Percentiles rank a stretch among this genome's conserved stretches.
Evolutionary conservation across 2,797 vertebrate species (phyloP).

Genomic region (Sebastes taczanowskii): DNA sequence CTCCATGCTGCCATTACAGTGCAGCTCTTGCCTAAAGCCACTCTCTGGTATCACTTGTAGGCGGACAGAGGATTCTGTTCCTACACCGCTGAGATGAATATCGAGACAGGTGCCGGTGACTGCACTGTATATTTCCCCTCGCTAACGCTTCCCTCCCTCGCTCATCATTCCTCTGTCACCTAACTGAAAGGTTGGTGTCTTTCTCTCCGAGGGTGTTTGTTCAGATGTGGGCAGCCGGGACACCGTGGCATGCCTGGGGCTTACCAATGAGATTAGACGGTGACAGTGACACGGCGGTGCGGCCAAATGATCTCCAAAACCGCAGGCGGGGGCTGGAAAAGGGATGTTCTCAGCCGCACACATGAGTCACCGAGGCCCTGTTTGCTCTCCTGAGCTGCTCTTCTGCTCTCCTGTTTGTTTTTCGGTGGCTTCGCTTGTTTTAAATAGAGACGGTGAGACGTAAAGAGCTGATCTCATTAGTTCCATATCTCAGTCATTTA

Average conservation of each 20-base stretch:
- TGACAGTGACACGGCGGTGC: conserved; percentile 62
- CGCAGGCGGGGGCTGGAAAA: conserved; percentile 48
- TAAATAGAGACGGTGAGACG: conserved; percentile 8
- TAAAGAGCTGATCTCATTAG: conserved; percentile 30
- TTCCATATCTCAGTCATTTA: neutral
- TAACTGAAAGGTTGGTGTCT: conserved; percentile 72
- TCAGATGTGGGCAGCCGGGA: conserved; percentile 76
- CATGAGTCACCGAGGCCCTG: conserved; percentile 44
- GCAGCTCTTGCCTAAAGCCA: conserved; percentile 52
- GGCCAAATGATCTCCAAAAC: conserved; percentile 69
- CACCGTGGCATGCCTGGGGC: conserved; percentile 60
- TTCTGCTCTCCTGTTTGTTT: conserved; percentile 32
- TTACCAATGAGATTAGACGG: conserved; percentile 71
- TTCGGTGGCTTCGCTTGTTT: conserved; percentile 4
- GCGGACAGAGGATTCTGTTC: conserved; percentile 57
- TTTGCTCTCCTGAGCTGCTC: conserved; percentile 38
- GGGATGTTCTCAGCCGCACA: conserved; percentile 39
- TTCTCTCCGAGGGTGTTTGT: conserved; percentile 67
- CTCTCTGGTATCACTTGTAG: conserved; percentile 55
- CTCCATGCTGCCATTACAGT: neutral
- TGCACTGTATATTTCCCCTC: conserved; percentile 37
- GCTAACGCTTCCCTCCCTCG: conserved; percentile 50
- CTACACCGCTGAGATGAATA: conserved; percentile 57
- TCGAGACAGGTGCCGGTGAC: conserved; percentile 55
- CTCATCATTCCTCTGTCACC: conserved; percentile 77